These are phyloP conservation scores for Rhagium mordax DNA, from an alignment of 2,888 invertebrate genomes.

Conservation along the genomic window DNA sequence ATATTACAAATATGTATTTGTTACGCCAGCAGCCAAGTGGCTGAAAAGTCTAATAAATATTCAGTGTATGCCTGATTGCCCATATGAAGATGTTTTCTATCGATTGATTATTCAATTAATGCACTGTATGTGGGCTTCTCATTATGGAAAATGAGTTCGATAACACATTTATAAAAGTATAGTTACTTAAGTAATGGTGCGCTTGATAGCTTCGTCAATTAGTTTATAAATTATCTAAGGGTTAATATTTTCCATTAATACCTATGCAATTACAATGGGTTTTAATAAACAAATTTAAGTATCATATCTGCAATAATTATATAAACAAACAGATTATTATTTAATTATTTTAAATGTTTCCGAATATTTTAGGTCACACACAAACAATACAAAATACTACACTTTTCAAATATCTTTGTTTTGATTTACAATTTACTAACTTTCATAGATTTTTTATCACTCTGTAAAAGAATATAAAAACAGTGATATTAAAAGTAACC, in stretches of 20 bases:
- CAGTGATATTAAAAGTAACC: too few species aligned
- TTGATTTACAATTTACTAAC: too few species aligned
- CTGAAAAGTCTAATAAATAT: slow-evolving; percentile 23
- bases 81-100: slow-evolving; percentile 27
- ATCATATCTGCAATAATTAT: background rate
- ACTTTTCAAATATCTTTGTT: too few species aligned
- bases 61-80: background rate
- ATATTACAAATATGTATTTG: slow-evolving; percentile 4
- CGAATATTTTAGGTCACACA: too few species aligned
- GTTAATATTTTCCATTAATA: background rate
- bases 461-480: too few species aligned
- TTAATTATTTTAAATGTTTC: background rate
- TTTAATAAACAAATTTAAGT: too few species aligned
- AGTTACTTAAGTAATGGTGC: background rate
- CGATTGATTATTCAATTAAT: slow-evolving; percentile 12
- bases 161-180: slow-evolving; percentile 13
- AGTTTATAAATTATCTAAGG: background rate
- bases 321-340: background rate
- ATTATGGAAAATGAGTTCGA: slow-evolving; percentile 20
- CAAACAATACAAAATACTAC: too few species aligned
- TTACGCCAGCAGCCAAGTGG: background rate
- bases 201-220: background rate
- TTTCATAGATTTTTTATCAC: too few species aligned
- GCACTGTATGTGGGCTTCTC: slow-evolving; percentile 2
- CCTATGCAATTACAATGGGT: background rate